Conservation (phyloP, 2,113 vertebrate genomes). For the Vulpes lagopus region DNA sequence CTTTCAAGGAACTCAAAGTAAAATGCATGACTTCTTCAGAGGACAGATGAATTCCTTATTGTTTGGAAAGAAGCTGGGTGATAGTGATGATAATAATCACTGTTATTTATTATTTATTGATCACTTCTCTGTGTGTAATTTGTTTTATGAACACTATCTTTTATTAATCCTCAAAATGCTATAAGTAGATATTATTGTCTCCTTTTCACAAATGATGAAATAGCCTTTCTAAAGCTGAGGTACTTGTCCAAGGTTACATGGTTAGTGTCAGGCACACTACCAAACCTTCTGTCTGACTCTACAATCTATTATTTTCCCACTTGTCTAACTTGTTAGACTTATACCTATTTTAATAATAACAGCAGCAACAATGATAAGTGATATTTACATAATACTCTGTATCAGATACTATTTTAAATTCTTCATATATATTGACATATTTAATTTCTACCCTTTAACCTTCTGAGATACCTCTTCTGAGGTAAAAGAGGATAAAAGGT, state of each 20-base stretch:
- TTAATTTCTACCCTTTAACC: conserved; percentile 29
- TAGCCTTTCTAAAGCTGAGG: not conserved
- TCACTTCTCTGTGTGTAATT: not conserved
- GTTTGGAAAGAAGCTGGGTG: not conserved
- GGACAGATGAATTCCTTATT: not conserved
- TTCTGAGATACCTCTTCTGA: not conserved
- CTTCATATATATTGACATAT: not conserved
- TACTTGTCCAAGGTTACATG: not conserved
- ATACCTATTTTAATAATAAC: conserved; percentile 10
- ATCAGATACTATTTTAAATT: not conserved
- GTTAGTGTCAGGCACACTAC: not conserved
- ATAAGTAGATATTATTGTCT: not conserved
- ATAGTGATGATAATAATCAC: not conserved
- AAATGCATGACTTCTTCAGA: not conserved
- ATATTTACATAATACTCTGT: not conserved
- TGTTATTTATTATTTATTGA: conserved; percentile 10
- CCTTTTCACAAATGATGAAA: not conserved
- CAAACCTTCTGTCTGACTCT: not conserved
- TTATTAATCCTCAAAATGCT: not conserved
- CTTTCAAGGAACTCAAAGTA: not conserved
- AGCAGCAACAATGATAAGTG: not conserved
- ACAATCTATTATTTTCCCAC: not conserved
- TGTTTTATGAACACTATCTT: conserved; percentile 21
- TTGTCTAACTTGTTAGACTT: not conserved
- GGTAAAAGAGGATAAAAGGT: not conserved